Conservation (phyloP, 2,113 vertebrate species). For the Rhombomys opimus region DNA sequence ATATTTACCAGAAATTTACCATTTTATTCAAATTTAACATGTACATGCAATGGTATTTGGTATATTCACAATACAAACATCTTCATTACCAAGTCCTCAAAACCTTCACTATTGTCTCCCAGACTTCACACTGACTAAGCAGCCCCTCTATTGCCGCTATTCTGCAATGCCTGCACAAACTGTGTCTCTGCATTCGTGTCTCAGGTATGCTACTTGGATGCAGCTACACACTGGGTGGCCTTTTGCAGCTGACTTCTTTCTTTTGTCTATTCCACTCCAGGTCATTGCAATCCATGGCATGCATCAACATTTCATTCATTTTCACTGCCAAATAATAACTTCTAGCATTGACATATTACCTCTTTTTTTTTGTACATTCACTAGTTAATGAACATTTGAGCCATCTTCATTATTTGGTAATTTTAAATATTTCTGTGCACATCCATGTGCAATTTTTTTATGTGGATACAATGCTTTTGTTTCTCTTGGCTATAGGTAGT, state of each 20-base stretch:
- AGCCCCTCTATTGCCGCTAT: neutral
- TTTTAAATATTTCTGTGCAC: neutral
- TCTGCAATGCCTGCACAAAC: neutral
- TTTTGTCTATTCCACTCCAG: neutral
- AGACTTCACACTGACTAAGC: neutral
- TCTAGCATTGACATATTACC: neutral
- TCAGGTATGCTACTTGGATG: neutral
- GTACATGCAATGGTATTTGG: neutral
- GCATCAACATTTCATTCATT: neutral
- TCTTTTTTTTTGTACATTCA: neutral
- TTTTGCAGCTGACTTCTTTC: neutral
- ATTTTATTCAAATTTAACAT: constrained; percentile 7
- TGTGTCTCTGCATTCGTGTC: constrained; percentile 7
- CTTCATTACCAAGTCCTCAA: neutral
- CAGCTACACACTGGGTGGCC: neutral
- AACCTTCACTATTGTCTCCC: neutral
- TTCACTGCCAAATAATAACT: constrained; percentile 45
- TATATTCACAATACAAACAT: neutral
- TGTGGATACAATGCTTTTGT: neutral
- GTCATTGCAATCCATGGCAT: neutral
- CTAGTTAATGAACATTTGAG: neutral
- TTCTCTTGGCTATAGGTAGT: constrained; percentile 5
- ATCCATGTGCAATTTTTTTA: constrained; percentile 40
- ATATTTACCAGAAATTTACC: neutral
- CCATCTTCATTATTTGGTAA: neutral